A percentile compares a stretch with the other conserved stretches of the same genome.
Conservation (phyloP, 1,140 invertebrate species). For the Meloidogyne exigua region DNA sequence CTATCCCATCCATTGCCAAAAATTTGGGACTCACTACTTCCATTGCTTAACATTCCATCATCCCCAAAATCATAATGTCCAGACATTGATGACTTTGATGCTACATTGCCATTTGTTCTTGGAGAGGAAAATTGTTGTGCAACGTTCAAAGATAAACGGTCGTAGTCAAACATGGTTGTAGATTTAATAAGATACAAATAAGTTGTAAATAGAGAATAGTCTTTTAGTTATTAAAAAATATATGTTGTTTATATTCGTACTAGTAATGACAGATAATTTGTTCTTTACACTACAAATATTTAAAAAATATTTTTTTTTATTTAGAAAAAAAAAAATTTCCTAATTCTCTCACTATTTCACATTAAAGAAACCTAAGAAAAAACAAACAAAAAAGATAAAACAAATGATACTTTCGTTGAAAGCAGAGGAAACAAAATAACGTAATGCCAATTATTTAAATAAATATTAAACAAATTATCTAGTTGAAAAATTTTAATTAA, state of each 20-base stretch:
- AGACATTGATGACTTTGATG: neutral
- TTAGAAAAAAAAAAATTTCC: neutral
- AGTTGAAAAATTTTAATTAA: no score
- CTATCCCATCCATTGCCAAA: constrained; percentile 8
- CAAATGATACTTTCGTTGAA: neutral
- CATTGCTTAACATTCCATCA: neutral
- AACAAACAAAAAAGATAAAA: neutral
- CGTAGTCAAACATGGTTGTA: constrained; percentile 35
- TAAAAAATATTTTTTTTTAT: neutral
- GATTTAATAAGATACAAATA: neutral
- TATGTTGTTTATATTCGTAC: neutral
- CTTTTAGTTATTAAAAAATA: neutral
- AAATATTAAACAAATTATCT: no score
- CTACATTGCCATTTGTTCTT: neutral
- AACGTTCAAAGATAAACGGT: constrained; percentile 29
- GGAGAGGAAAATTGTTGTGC: constrained; percentile 28
- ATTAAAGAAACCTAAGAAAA: neutral
- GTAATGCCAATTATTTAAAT: no score
- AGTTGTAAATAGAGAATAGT: neutral
- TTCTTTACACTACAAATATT: neutral
- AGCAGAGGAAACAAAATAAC: neutral
- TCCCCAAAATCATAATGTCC: neutral
- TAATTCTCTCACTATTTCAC: neutral
- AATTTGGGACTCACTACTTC: neutral
- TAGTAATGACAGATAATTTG: neutral